Evolutionary conservation across 2,888 invertebrate species (phyloP).

Genomic region (Amblyjoppa proteus): DNA sequence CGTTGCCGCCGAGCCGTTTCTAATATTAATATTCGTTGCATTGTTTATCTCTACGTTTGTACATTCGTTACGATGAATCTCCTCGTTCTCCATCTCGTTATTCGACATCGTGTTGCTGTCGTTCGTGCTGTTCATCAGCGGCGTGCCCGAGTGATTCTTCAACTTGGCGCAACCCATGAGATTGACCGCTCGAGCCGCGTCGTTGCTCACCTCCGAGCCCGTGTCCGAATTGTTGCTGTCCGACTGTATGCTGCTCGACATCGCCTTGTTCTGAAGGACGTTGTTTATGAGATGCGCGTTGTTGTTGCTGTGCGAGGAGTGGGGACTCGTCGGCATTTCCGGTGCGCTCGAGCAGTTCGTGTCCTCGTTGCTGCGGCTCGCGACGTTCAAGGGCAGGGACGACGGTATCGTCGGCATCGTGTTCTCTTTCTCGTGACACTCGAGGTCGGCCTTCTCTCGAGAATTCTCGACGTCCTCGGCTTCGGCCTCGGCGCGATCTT

Average conservation of each 20-base stretch:
- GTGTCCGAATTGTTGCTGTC: slow-evolving; percentile 79
- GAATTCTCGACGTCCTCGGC: slow-evolving; percentile 82
- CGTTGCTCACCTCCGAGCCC: slow-evolving; percentile 76
- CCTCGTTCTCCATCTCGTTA: slow-evolving; percentile 73
- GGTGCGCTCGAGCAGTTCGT: slow-evolving; percentile 69
- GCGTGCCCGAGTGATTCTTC: slow-evolving; percentile 57
- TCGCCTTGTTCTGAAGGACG: slow-evolving; percentile 70
- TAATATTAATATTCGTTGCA: slow-evolving; percentile 84
- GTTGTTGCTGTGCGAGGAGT: slow-evolving; percentile 74
- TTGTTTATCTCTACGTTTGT: slow-evolving; percentile 84
- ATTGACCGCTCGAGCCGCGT: slow-evolving; percentile 54
- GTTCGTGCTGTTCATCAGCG: slow-evolving; percentile 65
- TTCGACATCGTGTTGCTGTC: slow-evolving; percentile 72
- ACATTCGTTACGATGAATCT: slow-evolving; percentile 78
- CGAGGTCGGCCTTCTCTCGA: slow-evolving; percentile 90
- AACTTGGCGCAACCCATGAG: slow-evolving; percentile 52
- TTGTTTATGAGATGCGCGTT: slow-evolving; percentile 73
- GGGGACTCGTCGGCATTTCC: slow-evolving; percentile 70
- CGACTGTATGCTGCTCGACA: slow-evolving; percentile 75
- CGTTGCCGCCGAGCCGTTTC: slow-evolving; percentile 79
- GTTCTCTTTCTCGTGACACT: slow-evolving; percentile 90
- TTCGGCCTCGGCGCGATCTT: slow-evolving; percentile 68
- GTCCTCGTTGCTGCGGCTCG: slow-evolving; percentile 75
- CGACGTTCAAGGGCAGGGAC: slow-evolving; percentile 76
- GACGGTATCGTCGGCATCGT: slow-evolving; percentile 75